phyloP scores from a whole-genome alignment of 2,797 vertebrate genomes.

The Centropyge bicolor region DNA sequence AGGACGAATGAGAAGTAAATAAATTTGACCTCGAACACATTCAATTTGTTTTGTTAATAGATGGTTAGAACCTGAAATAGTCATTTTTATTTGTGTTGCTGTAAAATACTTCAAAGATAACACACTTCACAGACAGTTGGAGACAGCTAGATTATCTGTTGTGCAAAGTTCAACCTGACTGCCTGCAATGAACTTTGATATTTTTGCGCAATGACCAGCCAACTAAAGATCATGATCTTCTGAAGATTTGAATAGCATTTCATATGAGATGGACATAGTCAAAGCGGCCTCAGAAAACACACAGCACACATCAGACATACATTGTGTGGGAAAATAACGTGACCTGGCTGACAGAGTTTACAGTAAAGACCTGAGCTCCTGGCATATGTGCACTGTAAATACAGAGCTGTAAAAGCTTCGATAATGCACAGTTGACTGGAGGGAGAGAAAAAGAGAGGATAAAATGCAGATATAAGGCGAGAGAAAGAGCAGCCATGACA shows the following conservation, averaged over 20 bases:
- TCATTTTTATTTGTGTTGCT: background rate
- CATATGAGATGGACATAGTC: background rate
- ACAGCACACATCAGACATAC: background rate
- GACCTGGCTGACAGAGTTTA: background rate
- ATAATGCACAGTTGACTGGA: constrained; percentile 44
- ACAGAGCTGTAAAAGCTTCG: constrained; percentile 45
- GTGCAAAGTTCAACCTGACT: constrained; percentile 1
- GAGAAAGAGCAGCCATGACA: constrained; percentile 36
- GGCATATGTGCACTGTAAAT: constrained; percentile 43
- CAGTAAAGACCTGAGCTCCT: background rate
- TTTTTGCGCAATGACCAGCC: background rate
- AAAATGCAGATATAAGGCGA: constrained; percentile 36
- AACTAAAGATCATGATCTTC: background rate
- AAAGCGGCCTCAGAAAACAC: background rate
- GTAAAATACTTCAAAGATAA: background rate
- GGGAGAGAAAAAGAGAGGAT: background rate
- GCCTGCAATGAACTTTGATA: background rate
- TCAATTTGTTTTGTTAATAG: no score
- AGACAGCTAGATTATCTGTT: background rate
- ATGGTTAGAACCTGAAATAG: background rate
- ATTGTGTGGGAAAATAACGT: constrained; percentile 5
- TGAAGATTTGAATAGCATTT: background rate
- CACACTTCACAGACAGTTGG: background rate
- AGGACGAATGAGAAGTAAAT: background rate
- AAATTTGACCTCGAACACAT: no score